Evolutionary conservation across 2,113 vertebrate species (phyloP).

Genomic region (Gnathonemus longibarbis): DNA sequence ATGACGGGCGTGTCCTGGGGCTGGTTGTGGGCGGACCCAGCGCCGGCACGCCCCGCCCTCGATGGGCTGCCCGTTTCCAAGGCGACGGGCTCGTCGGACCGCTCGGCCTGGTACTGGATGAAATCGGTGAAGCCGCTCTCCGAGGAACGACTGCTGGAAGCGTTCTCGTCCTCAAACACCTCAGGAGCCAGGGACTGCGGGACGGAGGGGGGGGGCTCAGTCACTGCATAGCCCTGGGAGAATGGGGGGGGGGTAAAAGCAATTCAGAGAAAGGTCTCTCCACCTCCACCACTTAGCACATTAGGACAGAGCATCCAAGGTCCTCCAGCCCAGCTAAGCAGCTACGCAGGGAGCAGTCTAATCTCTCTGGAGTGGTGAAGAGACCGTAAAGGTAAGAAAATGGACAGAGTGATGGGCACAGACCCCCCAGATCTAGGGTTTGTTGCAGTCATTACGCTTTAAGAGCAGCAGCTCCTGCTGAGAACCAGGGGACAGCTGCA

Average conservation of each 20-base stretch:
- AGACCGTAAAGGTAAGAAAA: not conserved
- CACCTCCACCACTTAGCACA: not conserved
- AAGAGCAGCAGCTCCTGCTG: not conserved
- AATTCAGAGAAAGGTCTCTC: not conserved
- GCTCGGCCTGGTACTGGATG: constrained; percentile 81
- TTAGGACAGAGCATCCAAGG: not conserved
- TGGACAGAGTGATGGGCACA: not conserved
- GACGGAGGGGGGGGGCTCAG: constrained; percentile 32
- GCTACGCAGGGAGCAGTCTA: not conserved
- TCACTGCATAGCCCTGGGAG: not conserved
- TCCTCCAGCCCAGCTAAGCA: not conserved
- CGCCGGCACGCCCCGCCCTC: constrained; percentile 40
- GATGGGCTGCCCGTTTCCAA: constrained; percentile 62
- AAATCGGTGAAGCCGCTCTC: constrained; percentile 95
- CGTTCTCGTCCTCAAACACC: constrained; percentile 80
- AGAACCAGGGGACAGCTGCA: not conserved
- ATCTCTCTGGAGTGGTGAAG: not conserved
- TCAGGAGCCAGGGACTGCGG: constrained; percentile 65
- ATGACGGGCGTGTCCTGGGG: constrained; percentile 84
- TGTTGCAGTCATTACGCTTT: not conserved
- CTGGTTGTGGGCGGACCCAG: constrained; percentile 51
- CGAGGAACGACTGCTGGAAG: constrained; percentile 67
- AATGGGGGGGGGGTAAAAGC: not conserved
- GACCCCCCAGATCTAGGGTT: not conserved
- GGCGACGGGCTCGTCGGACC: constrained; percentile 65